Percentiles rank a stretch among this genome's conserved stretches.
These are phyloP conservation scores for Pocillopora damicornis DNA, from an alignment of 64 coral and sea anemone genomes.

Conservation along the genomic window DNA sequence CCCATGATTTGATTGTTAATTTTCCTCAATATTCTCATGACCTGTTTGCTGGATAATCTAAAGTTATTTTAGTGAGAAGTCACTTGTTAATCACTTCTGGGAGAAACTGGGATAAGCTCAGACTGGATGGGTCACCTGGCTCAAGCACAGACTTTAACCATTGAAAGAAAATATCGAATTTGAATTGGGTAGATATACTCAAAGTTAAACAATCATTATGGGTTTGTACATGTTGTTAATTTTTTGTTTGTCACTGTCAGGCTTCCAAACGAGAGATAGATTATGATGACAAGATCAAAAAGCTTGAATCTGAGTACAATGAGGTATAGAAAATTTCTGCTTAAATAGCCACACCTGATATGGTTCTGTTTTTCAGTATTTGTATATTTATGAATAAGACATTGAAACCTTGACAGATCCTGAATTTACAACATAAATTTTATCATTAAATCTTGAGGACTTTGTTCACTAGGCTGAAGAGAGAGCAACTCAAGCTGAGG, in stretches of 20 bases:
- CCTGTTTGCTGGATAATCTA: too few relatives aligned
- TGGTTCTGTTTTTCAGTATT: not conserved
- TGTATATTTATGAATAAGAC: too few relatives aligned
- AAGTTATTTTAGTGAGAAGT: too few relatives aligned
- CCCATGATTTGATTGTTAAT: too few relatives aligned
- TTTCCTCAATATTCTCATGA: too few relatives aligned
- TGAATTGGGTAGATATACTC: not conserved
- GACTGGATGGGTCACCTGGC: too few relatives aligned
- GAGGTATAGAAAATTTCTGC: not conserved
- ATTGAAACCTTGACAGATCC: too few relatives aligned
- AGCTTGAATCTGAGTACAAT: not conserved
- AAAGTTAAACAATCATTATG: not conserved
- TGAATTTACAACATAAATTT: too few relatives aligned
- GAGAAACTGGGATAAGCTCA: too few relatives aligned
- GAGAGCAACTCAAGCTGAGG: slow-evolving; percentile 62
- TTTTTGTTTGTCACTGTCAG: not conserved
- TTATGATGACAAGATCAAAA: slow-evolving; percentile 19
- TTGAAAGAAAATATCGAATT: not conserved
- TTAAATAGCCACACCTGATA: not conserved
- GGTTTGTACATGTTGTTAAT: not conserved
- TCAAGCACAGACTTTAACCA: too few relatives aligned
- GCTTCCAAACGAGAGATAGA: slow-evolving; percentile 24
- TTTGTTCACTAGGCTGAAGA: slow-evolving; percentile 61
- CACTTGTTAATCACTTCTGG: too few relatives aligned
- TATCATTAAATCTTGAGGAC: not conserved